Evolutionary conservation across 2,797 vertebrate species (phyloP).

Genomic region (Cossypha polioptera): DNA sequence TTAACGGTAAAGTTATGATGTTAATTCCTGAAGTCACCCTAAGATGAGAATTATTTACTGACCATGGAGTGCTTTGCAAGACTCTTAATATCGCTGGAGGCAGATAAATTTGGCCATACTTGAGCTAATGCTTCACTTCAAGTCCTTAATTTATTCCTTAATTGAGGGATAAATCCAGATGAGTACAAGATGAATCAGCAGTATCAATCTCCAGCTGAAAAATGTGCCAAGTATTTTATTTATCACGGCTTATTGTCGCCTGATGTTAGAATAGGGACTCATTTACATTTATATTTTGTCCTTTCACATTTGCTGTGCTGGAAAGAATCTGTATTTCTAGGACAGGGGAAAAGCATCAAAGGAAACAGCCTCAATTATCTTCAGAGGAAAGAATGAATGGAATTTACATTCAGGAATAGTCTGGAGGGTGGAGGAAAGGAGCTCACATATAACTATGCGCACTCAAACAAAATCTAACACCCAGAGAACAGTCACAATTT

Average conservation of each 20-base stretch:
- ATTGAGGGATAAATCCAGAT: not conserved
- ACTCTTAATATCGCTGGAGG: not conserved
- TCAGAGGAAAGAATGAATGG: constrained; percentile 1
- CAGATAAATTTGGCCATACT: not conserved
- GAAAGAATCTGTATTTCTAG: not conserved
- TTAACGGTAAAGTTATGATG: not conserved
- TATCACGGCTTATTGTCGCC: not conserved
- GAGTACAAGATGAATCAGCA: not conserved
- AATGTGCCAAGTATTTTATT: not conserved
- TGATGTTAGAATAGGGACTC: not conserved
- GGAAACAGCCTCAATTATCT: not conserved
- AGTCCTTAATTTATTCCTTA: not conserved
- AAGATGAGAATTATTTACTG: not conserved
- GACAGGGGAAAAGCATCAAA: not conserved
- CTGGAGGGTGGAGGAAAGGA: not conserved
- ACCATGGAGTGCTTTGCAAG: not conserved
- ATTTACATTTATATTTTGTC: not conserved
- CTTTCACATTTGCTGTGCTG: not conserved
- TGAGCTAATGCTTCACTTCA: not conserved
- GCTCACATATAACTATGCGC: not conserved
- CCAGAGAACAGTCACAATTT: not conserved
- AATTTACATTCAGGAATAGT: not conserved
- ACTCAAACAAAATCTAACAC: not conserved
- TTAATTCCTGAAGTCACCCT: not conserved
- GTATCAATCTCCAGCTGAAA: not conserved